phyloP scores from a whole-genome alignment of 2,888 invertebrate genomes.

The Pristionchus fissidentatus region DNA sequence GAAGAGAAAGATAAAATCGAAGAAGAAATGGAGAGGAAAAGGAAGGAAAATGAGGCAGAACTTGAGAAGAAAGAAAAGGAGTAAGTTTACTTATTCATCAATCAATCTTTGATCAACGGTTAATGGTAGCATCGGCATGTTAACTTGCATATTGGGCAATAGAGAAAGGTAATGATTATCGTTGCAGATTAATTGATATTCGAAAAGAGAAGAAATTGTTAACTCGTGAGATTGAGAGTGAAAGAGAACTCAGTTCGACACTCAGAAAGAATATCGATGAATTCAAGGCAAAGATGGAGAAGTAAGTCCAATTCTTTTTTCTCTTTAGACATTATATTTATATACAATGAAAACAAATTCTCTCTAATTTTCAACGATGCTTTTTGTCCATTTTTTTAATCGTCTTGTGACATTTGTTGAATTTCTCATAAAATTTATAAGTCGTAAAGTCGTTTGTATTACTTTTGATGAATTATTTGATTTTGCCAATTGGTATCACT shows the following conservation, averaged over 20 bases:
- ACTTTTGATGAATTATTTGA: not conserved
- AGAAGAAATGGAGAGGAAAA: not conserved
- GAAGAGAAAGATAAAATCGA: conserved; percentile 32
- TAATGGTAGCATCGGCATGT: not conserved
- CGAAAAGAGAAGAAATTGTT: conserved; percentile 19
- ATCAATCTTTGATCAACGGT: not conserved
- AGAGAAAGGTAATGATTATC: not conserved
- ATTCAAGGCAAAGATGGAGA: conserved; percentile 47
- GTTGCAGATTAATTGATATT: conserved; percentile 8
- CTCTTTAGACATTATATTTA: not conserved
- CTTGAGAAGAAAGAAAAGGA: not conserved
- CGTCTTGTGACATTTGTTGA: too few species aligned
- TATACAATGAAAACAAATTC: not conserved
- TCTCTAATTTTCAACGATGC: not conserved
- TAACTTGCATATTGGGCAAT: too few species aligned
- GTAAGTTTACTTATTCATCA: not conserved
- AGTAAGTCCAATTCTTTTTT: too few species aligned
- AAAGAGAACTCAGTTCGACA: conserved; percentile 32
- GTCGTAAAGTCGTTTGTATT: not conserved
- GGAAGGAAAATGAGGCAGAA: conserved; percentile 9
- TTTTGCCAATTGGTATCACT: not conserved
- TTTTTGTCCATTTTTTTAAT: not conserved
- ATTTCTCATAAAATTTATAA: not conserved
- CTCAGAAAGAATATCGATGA: conserved; percentile 46
- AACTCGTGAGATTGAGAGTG: conserved; percentile 6